Evolutionary conservation across 1,140 invertebrate species (phyloP), one percentile per base, ranked within the genome.

Genomic region (Subanguina moxae): DNA sequence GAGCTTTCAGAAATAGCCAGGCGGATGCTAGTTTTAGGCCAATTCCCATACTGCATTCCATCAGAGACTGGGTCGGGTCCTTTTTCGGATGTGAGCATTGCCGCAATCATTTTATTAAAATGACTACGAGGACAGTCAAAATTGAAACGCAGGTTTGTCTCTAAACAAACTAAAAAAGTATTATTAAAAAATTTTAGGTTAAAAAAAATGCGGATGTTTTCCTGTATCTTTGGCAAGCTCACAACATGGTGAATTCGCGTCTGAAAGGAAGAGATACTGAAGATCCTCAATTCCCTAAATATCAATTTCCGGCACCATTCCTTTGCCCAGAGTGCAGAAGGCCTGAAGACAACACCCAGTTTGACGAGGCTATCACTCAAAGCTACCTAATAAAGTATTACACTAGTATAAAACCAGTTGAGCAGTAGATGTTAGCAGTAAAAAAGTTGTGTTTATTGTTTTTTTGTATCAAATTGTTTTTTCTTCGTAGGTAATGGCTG

Each of bases 1-100:
- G 89, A 80, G 84, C 85, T 25, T 89, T 89, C 57, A 87, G 87
- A 0, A 83, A 85, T 75, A 63, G 48, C 15, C 23, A 52, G 48
- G 8, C 21, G 64, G 74, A 75, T 68, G 25, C 64, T 1, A 42
- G 15, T 0, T 76, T 80, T 19, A 59, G 78, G n/a, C 73, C 79
- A n/a, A 30, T 78, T 25, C 64, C 74, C 8, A 62, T 78, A n/a
- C 57, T 82, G 57, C 65, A 71, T n/a, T 58, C 76, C 5, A 82
- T 82, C 19, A 68, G 76, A 45, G 82, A 80, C 63, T 82, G 77
- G 77, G 80, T 82, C 11, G 52, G 64, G 11, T 68, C 66, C 19
- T 82, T 82, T 65, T 82, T 82, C 61, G 82, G 80, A 19, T 82
- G 80, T 65, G 71, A 78, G 28, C 74, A 82, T 63, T 82, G 80